Base-by-base conservation (phyloP, 2,888 invertebrate genomes). In the Rhabditoides inermis region DNA sequence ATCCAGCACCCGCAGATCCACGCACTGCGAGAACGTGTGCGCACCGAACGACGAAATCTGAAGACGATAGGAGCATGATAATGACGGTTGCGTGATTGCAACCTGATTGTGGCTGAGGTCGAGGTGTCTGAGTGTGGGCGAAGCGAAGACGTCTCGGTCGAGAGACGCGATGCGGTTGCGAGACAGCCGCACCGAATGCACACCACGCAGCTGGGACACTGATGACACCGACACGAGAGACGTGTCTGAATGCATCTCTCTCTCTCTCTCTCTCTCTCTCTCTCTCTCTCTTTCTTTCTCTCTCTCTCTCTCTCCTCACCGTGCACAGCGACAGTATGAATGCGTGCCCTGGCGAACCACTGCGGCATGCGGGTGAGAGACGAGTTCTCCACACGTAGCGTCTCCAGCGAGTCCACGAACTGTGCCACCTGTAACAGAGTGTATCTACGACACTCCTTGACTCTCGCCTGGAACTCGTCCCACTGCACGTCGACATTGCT, bases 331-430 rank as follows among this genome's bases (percentile, higher is more conserved):
- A 4, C 25, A 60, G 32, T 10, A 37, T 40, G 4, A 41, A 36
- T 23, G n/a, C n/a, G n/a, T n/a, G 45, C 49, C 1, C 20, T 37
- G 2, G 69, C 47, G 0, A 72, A 36, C 71, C 71, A 71, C 41
- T 62, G 61, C 3, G 72, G 72, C 10, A 72, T 44, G 25, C 55
- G 56, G 4, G 56, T 47, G 4, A 70, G 44, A 0, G 62, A 51
- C 7, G 65, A 63, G 44, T 68, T 66, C 42, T 70, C 72, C 26
- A 72, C 53, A 52, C 70, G 69, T 15, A 72, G 49, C 36, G 61
- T 56, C 1, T 44, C 53, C 2, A 69, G 30, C 1, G 56, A 46
- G n/a, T 46, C 12, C 3, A 56, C 32, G 44, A 62, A 69, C 27
- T 49, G 54, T 28, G 66, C 45, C 20, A 44, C 23, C 40, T 61